A percentile compares a stretch with the other conserved stretches of the same genome.
These are phyloP conservation scores for Zoanthus sociatus DNA, from an alignment of 92 coral and sea anemone species.

Conservation along the genomic window DNA sequence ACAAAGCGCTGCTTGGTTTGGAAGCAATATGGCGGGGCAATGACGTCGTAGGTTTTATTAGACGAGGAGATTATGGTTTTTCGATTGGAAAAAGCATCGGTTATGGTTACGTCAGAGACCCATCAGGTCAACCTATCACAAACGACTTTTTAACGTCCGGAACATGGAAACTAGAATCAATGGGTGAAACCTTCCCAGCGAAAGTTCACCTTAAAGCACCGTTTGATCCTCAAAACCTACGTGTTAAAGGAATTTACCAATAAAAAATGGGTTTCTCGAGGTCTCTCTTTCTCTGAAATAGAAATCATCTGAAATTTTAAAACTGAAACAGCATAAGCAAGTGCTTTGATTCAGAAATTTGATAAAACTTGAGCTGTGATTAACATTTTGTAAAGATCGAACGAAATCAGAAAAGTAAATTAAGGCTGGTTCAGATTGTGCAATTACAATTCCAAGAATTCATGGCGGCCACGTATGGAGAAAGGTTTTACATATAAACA, in stretches of 20 bases:
- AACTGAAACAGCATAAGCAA: too few relatives aligned
- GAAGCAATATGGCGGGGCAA: constrained; percentile 92
- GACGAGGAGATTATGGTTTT: constrained; percentile 95
- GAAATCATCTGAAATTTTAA: too few relatives aligned
- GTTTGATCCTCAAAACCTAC: constrained; percentile 90
- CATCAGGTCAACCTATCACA: constrained; percentile 73
- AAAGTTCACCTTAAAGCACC: constrained; percentile 84
- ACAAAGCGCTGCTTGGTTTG: constrained; percentile 92
- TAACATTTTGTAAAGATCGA: too few relatives aligned
- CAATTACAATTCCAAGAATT: too few relatives aligned
- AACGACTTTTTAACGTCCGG: constrained; percentile 84
- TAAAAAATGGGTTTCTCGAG: not conserved
- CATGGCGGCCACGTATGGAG: too few relatives aligned
- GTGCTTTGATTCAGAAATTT: too few relatives aligned
- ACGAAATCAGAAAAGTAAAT: too few relatives aligned
- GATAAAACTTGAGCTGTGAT: too few relatives aligned
- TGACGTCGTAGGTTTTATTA: constrained; percentile 87
- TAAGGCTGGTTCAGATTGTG: too few relatives aligned
- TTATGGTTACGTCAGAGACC: constrained; percentile 90
- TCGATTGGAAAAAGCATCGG: constrained; percentile 84
- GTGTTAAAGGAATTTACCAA: constrained; percentile 89
- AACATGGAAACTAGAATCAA: constrained; percentile 83
- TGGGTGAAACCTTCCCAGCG: constrained; percentile 87
- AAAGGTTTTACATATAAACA: too few relatives aligned
- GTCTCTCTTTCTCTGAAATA: too few relatives aligned